Evolutionary conservation across 2,113 vertebrate species (phyloP), one percentile per base, ranked within the genome.

Genomic region (Gasterosteus nipponicus): DNA sequence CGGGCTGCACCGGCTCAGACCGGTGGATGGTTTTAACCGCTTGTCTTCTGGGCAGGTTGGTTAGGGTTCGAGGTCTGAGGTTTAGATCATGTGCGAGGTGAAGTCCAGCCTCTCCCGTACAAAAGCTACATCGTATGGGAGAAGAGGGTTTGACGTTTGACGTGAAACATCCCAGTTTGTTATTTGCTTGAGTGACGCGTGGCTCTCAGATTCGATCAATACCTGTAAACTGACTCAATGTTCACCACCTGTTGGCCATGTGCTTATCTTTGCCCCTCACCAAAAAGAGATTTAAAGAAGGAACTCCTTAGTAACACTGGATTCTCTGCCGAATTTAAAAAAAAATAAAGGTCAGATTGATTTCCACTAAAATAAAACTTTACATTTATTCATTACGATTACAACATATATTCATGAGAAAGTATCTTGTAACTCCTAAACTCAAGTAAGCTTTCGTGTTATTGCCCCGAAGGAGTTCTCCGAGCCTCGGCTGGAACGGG

Each of bases 401-500:
- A 38, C 35, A 38, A 38, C 35, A 38, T 38, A 5, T 7, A 33
- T 33, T 33, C 5, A 38, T 38, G 35, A 38, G 35, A 53, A 22
- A 53, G 49, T 53, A 10, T 53, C 19, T 22, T 11, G 9, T 22
- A 22, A 53, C n/a, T 15, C 19, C 19, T n/a, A 5, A 10, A 53
- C 19, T 51, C 19, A n/a, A n/a, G 19, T n/a, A 51, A 12, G 56
- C 60, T 53, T 53, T 61, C 38, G 12, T 7, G 16, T 5, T 15
- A 10, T 4, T 38, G 3, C 87, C 70, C 44, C 73, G 4, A 86
- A 97, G 96, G 6, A 91, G 94, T 75, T 85, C 93, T 65, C 94
- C 94, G 2, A 92, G 93, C 0, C 92, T 95, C 6, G 81, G 94
- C 84, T 96, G 96, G 96, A 97, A 95, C 19, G 93, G 95, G 11